Conservation (phyloP, 2,797 vertebrate genomes). For the Knipowitschia caucasica region DNA sequence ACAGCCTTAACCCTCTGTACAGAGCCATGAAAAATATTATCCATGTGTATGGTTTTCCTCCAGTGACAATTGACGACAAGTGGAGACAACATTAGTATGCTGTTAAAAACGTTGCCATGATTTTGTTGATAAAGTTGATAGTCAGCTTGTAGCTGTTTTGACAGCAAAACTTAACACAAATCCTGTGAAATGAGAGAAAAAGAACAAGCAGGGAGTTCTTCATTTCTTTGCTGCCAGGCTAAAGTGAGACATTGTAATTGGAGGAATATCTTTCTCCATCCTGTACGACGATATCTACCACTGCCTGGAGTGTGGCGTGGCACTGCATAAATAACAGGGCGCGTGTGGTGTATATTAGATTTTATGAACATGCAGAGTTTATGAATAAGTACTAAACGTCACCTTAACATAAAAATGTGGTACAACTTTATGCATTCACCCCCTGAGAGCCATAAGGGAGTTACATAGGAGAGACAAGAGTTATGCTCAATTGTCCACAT, state of each 20-base stretch:
- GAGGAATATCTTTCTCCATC: slow-evolving; percentile 19
- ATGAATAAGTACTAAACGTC: slow-evolving; percentile 45
- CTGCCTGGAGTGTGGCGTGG: slow-evolving; percentile 17
- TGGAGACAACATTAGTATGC: not conserved
- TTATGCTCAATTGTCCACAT: slow-evolving; percentile 21
- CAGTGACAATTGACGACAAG: too few species aligned
- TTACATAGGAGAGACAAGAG: not conserved
- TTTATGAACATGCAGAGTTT: slow-evolving; percentile 42
- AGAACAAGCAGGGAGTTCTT: slow-evolving; percentile 1
- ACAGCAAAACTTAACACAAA: slow-evolving; percentile 14
- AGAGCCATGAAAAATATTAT: too few species aligned
- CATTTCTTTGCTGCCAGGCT: slow-evolving; percentile 44
- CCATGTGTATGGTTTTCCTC: too few species aligned
- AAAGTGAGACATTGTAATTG: slow-evolving; percentile 32
- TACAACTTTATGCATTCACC: slow-evolving; percentile 26
- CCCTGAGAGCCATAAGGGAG: slow-evolving; percentile 37
- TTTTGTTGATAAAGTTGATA: slow-evolving; percentile 19
- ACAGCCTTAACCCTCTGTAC: too few species aligned
- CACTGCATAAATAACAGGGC: slow-evolving; percentile 34
- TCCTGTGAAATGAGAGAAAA: not conserved
- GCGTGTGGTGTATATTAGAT: slow-evolving; percentile 24
- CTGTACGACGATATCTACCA: slow-evolving; percentile 30
- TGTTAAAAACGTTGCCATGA: not conserved
- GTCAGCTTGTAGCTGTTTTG: slow-evolving; percentile 11
- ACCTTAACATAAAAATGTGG: slow-evolving; percentile 34